These are phyloP conservation scores for Malacoctenus gilli DNA, from an alignment of 2,797 vertebrate species.

Conservation along the genomic window DNA sequence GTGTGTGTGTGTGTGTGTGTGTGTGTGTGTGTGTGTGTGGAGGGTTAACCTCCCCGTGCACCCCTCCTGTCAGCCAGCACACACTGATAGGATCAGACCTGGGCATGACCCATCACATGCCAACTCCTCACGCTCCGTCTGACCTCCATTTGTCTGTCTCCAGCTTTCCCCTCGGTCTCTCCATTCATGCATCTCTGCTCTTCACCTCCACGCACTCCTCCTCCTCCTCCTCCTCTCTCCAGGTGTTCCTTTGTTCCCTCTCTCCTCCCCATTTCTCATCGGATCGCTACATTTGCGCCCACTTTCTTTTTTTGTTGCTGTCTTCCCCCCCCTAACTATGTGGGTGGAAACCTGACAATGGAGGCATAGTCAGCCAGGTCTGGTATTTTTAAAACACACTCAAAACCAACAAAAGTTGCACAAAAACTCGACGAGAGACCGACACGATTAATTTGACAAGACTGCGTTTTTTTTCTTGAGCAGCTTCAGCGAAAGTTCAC, in stretches of 20 bases:
- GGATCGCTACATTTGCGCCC: conserved; percentile 38
- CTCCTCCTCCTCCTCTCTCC: conserved; percentile 53
- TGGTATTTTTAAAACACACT: conserved; percentile 14
- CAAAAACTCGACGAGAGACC: not conserved
- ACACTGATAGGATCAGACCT: conserved; percentile 73
- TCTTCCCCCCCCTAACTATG: conserved; percentile 30
- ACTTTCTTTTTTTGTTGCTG: conserved; percentile 7
- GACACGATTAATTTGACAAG: conserved; percentile 9
- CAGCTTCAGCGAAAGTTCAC: not conserved
- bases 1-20: conserved; percentile 27
- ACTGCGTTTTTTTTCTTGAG: conserved; percentile 6
- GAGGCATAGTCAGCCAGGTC: conserved; percentile 7
- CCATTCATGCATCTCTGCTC: conserved; percentile 60
- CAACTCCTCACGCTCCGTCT: conserved; percentile 66
- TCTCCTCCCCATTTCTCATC: conserved; percentile 41
- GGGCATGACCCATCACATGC: conserved; percentile 75
- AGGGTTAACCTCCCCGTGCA: conserved; percentile 59
- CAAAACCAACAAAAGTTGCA: conserved; percentile 5
- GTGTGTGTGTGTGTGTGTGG: conserved; percentile 19
- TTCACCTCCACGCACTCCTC: conserved; percentile 32
- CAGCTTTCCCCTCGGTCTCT: conserved; percentile 48
- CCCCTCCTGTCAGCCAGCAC: conserved; percentile 67
- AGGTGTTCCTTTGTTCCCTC: conserved; percentile 76
- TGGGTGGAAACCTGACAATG: conserved; percentile 37
- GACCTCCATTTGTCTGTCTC: conserved; percentile 74